Evolutionary conservation across 1,140 invertebrate genomes (phyloP), one percentile per base, ranked within the genome.

Genomic region (Laodelphax striatellus): DNA sequence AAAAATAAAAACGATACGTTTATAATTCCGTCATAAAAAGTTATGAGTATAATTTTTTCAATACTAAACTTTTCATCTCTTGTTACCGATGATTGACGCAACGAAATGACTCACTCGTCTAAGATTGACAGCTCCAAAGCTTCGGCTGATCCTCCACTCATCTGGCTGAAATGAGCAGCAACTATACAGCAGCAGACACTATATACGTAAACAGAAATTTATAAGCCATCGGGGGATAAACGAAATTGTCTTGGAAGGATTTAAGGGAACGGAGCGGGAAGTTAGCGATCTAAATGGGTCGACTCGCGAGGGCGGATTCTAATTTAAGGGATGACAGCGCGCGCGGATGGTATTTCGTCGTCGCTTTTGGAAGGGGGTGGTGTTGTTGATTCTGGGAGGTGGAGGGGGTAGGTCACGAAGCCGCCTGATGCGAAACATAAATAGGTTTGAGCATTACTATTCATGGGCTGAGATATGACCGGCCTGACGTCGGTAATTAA

Each of bases 281-380:
- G 46, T 50, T 50, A 50, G 46, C 6, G 46, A 50, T 50, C 46
- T 50, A 50, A 50, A 50, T 50, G 46, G 46, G 46, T 50, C 46
- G 46, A 8, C 46, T 17, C 46, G 46, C 46, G 16, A 50, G 46
- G 46, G 46, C 46, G 21, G 21, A 50, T 50, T 50, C 46, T 50
- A 50, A 50, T 50, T 50, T 50, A 50, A 50, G 21, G 46, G 46
- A 50, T 50, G 46, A 50, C 46, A 50, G 46, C 46, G 46, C n/a
- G 46, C 46, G 46, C 43, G 46, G 46, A 22, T 38, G 34, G 9
- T 38, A 38, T 38, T 38, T 38, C 34, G 34, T 9, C 3, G 34
- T 1, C 10, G 8, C 4, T 31, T 31, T 31, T 4, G 34, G 8
- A 9, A 13, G 34, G 34, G 34, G 10, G 34, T 11, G n/a, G n/a